Evolutionary conservation across 2,797 vertebrate species (phyloP), one percentile per base, ranked within the genome.

Genomic region (Myotis vivesi): DNA sequence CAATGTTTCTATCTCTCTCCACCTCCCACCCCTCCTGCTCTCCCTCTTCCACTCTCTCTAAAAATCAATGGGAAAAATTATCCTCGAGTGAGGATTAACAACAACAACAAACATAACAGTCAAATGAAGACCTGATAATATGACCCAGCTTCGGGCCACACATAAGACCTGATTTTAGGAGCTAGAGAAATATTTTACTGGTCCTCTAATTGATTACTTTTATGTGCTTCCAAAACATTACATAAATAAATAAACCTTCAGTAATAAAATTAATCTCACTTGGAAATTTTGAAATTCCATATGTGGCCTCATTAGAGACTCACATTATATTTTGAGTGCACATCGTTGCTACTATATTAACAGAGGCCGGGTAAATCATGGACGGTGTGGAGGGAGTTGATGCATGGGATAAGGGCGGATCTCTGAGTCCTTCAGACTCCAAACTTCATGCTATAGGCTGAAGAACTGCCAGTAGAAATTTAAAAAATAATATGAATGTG

Each of bases 181-280:
- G 16, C 59, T 86, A 6, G 12, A 28, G 36, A 76, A 92, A 84
- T n/a, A 49, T 79, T 87, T 75, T 36, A 4, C 25, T 13, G 6
- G 25, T 36, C n/a, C 12, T 62, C 46, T 36, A 41, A 36, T 19
- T 62, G 20, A 6, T 76, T 82, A 41, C 10, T 46, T 89, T 87
- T 38, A 36, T 83, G 44, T 28, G 17, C 25, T 89, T 84, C 38
- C 4, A 49, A 46, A 57, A 86, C 38, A 22, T 15, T 23, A 36
- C 22, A 36, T 51, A 76, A 33, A 76, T 53, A 77, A 82, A 30
- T 19, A n/a, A 8, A 57, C 5, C 41, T 79, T 92, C 55, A 71
- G 23, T 46, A 28, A 53, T 57, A 91, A 81, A 66, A 55, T 55
- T 30, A 81, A 80, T 81, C 59, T 95, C 53, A 87, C 30, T 15